Base-by-base conservation (phyloP, 2,888 invertebrate genomes). In the Pelosia muscerda region DNA sequence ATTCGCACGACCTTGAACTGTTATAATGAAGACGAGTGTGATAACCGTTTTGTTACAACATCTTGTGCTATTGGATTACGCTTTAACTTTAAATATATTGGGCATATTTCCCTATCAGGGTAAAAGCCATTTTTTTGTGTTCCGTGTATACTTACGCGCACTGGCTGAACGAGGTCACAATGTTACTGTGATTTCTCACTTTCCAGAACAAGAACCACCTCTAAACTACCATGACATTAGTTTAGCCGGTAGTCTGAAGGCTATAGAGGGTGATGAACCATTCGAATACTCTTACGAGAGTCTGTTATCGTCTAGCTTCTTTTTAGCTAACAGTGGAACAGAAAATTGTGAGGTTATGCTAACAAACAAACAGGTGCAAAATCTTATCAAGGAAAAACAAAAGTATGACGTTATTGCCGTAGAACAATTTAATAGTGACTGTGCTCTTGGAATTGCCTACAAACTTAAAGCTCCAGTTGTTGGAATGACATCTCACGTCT, bases 361-460 rank as follows among this genome's bases (percentile, higher is more conserved):
- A 25, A 84, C 81, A 11, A 91, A 92, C 71, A 76, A 89, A 22
- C 73, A 84, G 68, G 92, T 95, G 54, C 89, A 89, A 78, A 66
- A 85, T 66, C 83, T 95, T 38, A 80, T 95, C 19, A 87, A 90
- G 56, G 81, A 83, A 3, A 91, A 93, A 72, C 88, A 91, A 6
- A 95, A 95, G 59, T 97, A 96, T 81, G 97, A 98, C 86, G 86
- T 97, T 0, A 93, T 97, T 6, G 85, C 97, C 0, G 91, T 96
- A 65, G 97, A 97, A 88, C 95, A 95, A 66, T 97, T 97, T 84
- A 97, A 97, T 76, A 95, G 96, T 62, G 97, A 97, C 82, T 97
- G 97, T 84, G 96, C 96, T 85, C 88, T 97, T 75, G 96, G 96
- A 2, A 86, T 97, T 34, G 96, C 96, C 0, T 94, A 96, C 79